Evolutionary conservation across 2,797 vertebrate genomes (phyloP).

Genomic region (Lophotriccus pileatus): DNA sequence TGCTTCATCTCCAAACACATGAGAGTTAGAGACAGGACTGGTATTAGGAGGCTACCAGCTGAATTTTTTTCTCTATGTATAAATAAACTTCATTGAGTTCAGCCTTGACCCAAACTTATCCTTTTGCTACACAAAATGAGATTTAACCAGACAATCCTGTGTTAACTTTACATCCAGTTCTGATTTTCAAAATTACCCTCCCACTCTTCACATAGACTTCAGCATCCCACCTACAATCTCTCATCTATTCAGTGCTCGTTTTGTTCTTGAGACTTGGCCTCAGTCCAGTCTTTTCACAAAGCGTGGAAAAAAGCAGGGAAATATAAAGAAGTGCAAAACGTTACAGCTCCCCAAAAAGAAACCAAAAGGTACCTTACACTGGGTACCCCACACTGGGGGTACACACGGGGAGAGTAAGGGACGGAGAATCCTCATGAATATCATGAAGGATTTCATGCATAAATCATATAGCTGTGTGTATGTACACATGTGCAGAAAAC

Average conservation of each 20-base stretch:
- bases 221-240: slow-evolving; percentile 62
- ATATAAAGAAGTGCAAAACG: slow-evolving; percentile 15
- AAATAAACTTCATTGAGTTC: not conserved
- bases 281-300: slow-evolving; percentile 49
- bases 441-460: not conserved
- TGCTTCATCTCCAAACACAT: not conserved
- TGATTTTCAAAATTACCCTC: slow-evolving; percentile 62
- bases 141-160: slow-evolving; percentile 26
- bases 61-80: not conserved
- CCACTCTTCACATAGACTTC: slow-evolving; percentile 52
- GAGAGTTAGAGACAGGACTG: not conserved
- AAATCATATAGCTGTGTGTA: not conserved
- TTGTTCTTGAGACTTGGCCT: slow-evolving; percentile 60
- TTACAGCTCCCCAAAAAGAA: not conserved
- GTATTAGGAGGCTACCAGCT: not conserved
- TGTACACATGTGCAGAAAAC: not conserved
- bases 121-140: not conserved
- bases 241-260: slow-evolving; percentile 56
- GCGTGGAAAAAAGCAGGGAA: not conserved
- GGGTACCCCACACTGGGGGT: not conserved
- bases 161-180: slow-evolving; percentile 48
- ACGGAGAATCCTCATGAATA: not conserved
- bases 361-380: not conserved
- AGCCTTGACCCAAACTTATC: not conserved
- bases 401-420: not conserved